Percentiles rank a stretch among this genome's conserved stretches.
phyloP scores from a whole-genome alignment of 2,797 vertebrate species.

The Cyclopterus lumpus region DNA sequence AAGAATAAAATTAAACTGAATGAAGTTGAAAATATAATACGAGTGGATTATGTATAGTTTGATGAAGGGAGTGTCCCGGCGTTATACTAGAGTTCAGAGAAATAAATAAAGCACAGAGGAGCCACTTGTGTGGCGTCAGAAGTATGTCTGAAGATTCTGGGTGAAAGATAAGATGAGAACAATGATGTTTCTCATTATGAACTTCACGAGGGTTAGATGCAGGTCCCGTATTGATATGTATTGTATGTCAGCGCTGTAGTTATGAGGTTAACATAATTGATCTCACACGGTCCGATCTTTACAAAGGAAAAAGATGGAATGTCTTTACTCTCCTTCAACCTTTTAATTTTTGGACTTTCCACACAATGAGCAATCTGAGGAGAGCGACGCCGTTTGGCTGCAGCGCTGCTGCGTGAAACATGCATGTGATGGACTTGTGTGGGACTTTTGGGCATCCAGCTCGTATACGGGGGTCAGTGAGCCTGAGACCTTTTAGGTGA shows the following conservation, averaged over 20 bases:
- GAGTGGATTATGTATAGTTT: not conserved
- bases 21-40: not conserved
- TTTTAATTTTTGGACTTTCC: not conserved
- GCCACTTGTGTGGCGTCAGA: not conserved
- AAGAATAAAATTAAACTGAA: not conserved
- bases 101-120: not conserved
- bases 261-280: not conserved
- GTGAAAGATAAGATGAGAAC: not conserved
- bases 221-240: not conserved
- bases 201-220: not conserved
- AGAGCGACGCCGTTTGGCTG: not conserved
- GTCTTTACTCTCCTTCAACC: not conserved
- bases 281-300: not conserved
- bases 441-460: constrained; percentile 47
- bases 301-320: not conserved
- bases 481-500: constrained; percentile 66
- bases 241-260: not conserved
- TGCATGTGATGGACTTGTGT: constrained; percentile 50
- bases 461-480: constrained; percentile 40
- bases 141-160: not conserved
- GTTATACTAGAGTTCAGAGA: not conserved
- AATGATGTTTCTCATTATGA: not conserved
- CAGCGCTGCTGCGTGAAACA: constrained; percentile 36
- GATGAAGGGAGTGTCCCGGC: not conserved
- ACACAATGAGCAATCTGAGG: not conserved